Percentiles rank a stretch among this genome's conserved stretches.
These are phyloP conservation scores for Dendrolimus pini DNA, from an alignment of 2,888 invertebrate species.

Conservation along the genomic window DNA sequence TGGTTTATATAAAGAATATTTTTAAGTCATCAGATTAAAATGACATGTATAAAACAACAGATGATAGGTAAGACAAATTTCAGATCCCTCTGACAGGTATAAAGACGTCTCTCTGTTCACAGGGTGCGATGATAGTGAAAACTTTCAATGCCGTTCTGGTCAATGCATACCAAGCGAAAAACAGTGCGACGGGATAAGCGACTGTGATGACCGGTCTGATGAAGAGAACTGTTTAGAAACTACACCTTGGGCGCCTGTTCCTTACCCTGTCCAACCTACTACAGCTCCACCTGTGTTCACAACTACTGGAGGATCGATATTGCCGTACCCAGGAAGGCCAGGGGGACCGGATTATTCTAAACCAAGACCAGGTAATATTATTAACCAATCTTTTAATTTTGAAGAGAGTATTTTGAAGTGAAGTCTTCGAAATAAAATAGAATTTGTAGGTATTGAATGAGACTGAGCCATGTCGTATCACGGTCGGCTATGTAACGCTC, in stretches of 20 bases:
- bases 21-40: too few relatives aligned
- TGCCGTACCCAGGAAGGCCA: background rate
- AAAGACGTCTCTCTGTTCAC: background rate
- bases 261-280: background rate
- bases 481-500: too few relatives aligned
- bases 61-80: too few relatives aligned
- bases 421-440: too few relatives aligned
- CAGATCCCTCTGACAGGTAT: too few relatives aligned
- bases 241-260: constrained; percentile 3
- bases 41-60: too few relatives aligned
- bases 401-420: too few relatives aligned
- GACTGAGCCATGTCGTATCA: too few relatives aligned
- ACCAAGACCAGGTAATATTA: background rate
- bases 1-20: too few relatives aligned
- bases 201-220: constrained; percentile 83
- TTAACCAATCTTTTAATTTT: too few relatives aligned
- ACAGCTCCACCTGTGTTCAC: background rate
- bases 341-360: background rate
- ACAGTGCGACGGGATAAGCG: constrained; percentile 78
- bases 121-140: constrained; percentile 78
- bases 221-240: constrained; percentile 74
- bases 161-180: constrained; percentile 79
- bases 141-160: constrained; percentile 82
- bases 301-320: background rate
- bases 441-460: too few relatives aligned